phyloP scores from a whole-genome alignment of 2,888 invertebrate species.

The Drosophila limbata region DNA sequence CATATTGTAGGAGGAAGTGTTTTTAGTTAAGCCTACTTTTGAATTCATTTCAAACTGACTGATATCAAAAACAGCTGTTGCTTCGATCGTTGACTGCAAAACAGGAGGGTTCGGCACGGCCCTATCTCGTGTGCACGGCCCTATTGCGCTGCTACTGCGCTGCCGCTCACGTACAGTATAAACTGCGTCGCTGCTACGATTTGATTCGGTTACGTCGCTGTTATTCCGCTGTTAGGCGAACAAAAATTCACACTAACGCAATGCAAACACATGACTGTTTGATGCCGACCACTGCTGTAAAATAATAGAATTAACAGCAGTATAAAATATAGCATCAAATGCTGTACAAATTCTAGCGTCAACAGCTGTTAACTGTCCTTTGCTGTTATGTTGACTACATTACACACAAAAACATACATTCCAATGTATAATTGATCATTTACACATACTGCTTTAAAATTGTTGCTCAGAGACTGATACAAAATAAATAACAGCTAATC shows the following conservation, averaged over 20 bases:
- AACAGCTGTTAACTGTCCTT: not conserved
- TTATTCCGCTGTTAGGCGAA: too few species aligned
- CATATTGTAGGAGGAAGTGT: not conserved
- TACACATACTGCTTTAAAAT: not conserved
- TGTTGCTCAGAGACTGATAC: conserved; percentile 1
- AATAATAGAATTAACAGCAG: too few species aligned
- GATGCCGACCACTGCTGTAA: not conserved
- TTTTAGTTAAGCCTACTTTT: not conserved
- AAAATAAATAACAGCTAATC: conserved; percentile 12
- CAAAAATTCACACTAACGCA: too few species aligned
- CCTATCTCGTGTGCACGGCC: too few species aligned
- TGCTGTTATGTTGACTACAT: conserved; percentile 1
- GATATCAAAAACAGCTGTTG: conserved; percentile 8
- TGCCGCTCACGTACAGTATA: too few species aligned
- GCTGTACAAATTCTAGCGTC: not conserved
- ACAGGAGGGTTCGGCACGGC: too few species aligned
- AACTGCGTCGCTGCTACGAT: too few species aligned
- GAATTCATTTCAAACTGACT: conserved; percentile 9
- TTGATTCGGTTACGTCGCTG: too few species aligned
- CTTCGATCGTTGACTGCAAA: not conserved
- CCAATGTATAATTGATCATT: conserved; percentile 13
- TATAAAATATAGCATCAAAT: not conserved
- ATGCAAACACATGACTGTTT: too few species aligned
- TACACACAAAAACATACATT: conserved; percentile 2
- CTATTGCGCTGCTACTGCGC: too few species aligned